A percentile compares a stretch with the other conserved stretches of the same genome.
Evolutionary conservation across 2,113 vertebrate species (phyloP).

Genomic region (Pionites leucogaster): DNA sequence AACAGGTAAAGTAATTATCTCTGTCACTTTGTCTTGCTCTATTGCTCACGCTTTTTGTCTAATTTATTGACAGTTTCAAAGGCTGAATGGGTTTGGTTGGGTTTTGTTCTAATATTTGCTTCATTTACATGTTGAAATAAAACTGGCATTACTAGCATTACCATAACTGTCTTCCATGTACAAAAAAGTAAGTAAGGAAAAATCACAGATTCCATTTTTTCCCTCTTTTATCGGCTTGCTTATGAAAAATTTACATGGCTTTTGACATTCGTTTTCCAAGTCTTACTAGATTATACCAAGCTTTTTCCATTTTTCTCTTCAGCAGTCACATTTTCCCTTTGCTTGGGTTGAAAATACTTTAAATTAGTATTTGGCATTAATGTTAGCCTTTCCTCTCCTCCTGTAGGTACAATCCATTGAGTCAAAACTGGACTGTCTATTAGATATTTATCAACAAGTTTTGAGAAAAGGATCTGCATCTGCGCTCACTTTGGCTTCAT

Average conservation of each 20-base stretch:
- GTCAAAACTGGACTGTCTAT: slow-evolving; percentile 92
- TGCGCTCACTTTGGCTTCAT: slow-evolving; percentile 86
- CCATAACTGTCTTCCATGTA: not conserved
- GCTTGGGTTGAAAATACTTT: not conserved
- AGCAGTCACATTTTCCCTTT: not conserved
- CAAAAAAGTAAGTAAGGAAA: not conserved
- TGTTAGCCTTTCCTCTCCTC: not conserved
- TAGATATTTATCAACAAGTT: slow-evolving; percentile 95
- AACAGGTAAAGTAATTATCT: slow-evolving; percentile 82
- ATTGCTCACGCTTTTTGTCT: not conserved
- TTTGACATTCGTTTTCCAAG: not conserved
- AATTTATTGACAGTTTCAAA: not conserved
- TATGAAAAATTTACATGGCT: not conserved
- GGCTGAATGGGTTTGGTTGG: not conserved
- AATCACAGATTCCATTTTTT: not conserved
- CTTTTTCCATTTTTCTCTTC: not conserved
- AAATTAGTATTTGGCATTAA: not conserved
- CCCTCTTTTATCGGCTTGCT: not conserved
- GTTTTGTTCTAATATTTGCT: not conserved
- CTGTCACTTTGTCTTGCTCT: not conserved
- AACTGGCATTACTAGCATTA: not conserved
- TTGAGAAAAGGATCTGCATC: slow-evolving; percentile 90
- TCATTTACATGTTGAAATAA: not conserved
- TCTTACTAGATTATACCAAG: not conserved
- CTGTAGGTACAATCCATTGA: slow-evolving; percentile 95